These are phyloP conservation scores for Mechanitis mazaeus DNA, from an alignment of 2,888 invertebrate genomes.

Conservation along the genomic window DNA sequence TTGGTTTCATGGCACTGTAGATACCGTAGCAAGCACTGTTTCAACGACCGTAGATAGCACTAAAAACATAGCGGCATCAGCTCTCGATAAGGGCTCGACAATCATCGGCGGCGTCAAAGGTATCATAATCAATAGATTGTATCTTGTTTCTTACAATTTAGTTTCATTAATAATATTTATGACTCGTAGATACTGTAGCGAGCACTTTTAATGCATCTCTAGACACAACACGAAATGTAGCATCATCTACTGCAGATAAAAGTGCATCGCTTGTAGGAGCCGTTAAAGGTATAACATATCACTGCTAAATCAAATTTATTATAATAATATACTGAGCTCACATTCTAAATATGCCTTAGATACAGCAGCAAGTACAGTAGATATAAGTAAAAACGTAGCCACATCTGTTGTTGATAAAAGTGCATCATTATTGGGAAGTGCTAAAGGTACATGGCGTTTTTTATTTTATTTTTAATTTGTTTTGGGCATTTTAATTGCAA, in stretches of 20 bases:
- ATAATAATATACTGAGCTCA: neutral
- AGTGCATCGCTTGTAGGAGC: slow-evolving; percentile 38
- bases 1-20: slow-evolving; percentile 31
- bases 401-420: slow-evolving; percentile 48
- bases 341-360: slow-evolving; percentile 34
- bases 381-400: slow-evolving; percentile 48
- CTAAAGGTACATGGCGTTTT: slow-evolving; percentile 16
- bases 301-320: neutral
- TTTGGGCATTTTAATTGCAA: slow-evolving; percentile 1
- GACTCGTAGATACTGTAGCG: slow-evolving; percentile 46
- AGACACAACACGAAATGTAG: slow-evolving; percentile 49
- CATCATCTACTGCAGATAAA: slow-evolving; percentile 47
- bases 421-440: slow-evolving; percentile 22
- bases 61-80: slow-evolving; percentile 48
- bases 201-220: slow-evolving; percentile 39
- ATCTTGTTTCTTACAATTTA: neutral
- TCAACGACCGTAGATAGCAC: slow-evolving; percentile 49
- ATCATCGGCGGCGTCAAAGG: slow-evolving; percentile 48
- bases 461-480: neutral
- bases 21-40: slow-evolving; percentile 44
- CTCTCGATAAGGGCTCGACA: slow-evolving; percentile 43
- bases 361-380: slow-evolving; percentile 47
- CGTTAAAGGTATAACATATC: slow-evolving; percentile 34
- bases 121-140: slow-evolving; percentile 26
- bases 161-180: slow-evolving; percentile 8